Evolutionary conservation across 2,888 invertebrate species (phyloP), one percentile per base, ranked within the genome.

Genomic region (Euplagia quadripunctaria): DNA sequence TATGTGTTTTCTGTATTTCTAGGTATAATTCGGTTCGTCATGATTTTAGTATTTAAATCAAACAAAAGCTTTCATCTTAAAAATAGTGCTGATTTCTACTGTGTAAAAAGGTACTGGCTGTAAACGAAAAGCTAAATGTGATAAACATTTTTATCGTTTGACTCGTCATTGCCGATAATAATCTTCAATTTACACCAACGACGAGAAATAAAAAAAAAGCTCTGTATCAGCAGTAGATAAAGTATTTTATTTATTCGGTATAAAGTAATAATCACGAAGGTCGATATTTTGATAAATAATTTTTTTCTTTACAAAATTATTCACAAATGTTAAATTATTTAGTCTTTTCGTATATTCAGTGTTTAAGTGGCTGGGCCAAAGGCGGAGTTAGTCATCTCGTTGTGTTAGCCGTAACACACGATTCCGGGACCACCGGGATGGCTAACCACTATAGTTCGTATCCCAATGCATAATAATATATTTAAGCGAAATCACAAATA

Each of bases 81-180:
- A 46, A 46, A 9, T 46, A 8, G 6, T 4, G 14, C 14, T 31
- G 14, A 61, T 5, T 31, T 31, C 6, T 61, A 31, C 63, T 41
- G 9, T 31, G 31, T 31, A 31, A 70, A 16, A 31, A 17, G n/a
- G 9, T 52, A 6, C 61, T 61, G 61, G 61, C 31, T 31, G 31
- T 61, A 61, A 61, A 61, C 31, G 5, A 61, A 31, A 61, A 31
- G 61, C 31, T 61, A 31, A 43, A n/a, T 43, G 17, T 16, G 17
- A 17, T 42, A n/a, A 43, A 43, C 17, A 64, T 64, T n/a, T 64
- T 64, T 64, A 64, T 64, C 42, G 64, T 43, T 41, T 43, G 42
- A 14, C 61, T 61, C 61, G 31, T 61, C 61, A 20, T 14, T 61
- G 31, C 31, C 14, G 61, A 61, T 61, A 64, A 64, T 64, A 42